Evolutionary conservation across 2,113 vertebrate species (phyloP), one percentile per base, ranked within the genome.

Genomic region (Antennarius striatus): DNA sequence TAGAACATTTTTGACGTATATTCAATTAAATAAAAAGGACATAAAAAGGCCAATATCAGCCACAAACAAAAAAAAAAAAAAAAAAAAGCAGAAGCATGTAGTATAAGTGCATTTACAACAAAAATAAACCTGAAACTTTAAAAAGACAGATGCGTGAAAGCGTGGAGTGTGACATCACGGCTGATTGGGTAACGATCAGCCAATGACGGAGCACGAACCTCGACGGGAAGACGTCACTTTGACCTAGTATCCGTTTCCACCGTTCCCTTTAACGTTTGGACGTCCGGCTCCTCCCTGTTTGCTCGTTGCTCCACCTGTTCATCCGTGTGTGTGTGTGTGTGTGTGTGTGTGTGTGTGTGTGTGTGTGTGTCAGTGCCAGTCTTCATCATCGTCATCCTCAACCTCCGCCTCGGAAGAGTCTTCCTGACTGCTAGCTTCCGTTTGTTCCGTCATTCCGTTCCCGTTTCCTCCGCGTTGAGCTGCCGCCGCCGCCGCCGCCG

Each of bases 351-450:
- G 11, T 16, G 51, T 51, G 14, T 45, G 58, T 55, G 47, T 90
- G 11, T 16, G 51, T 51, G 14, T 40, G 58, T 52, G 47, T 90
- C 74, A 94, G 59, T 86, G 84, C 93, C 93, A 94, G 86, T 93
- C 93, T 46, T 90, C 83, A 46, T 94, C 93, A 0, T 86, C 53
- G 4, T 94, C 93, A 36, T 93, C 91, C 36, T 95, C 94, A 1
- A 64, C 32, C 5, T 36, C 32, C 32, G 32, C 88, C 63, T 94
- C 94, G 0, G 93, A 91, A 13, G 93, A 92, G 0, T 74, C 58
- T 0, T 92, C 92, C 64, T 89, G 92, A 86, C 92, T 89, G 16
- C 82, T 88, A 2, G 57, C 49, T 28, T 87, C 86, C 0, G 56
- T 91, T 0, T 90, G 87, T 52, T 68, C 90, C 22, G 5, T 87